Percentiles rank a stretch among this genome's conserved stretches.
Evolutionary conservation across 2,888 invertebrate genomes (phyloP).

Genomic region (Heteromyza rotundicornis): DNA sequence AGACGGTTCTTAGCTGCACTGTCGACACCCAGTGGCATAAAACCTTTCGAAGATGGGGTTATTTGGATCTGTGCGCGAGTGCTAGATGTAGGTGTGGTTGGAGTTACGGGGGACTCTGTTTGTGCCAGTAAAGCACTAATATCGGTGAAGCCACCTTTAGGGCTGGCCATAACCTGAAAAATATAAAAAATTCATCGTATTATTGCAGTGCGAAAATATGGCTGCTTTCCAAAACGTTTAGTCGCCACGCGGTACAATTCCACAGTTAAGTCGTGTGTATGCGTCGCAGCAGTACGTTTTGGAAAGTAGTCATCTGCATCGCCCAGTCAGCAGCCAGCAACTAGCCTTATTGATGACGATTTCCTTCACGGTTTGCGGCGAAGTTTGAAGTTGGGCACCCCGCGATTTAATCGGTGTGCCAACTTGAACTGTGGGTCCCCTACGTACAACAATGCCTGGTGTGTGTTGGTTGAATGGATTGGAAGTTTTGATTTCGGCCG

Average conservation of each 20-base stretch:
- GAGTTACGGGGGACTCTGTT: constrained; percentile 23
- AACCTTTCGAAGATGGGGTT: constrained; percentile 43
- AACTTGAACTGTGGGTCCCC: constrained; percentile 42
- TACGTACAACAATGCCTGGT: constrained; percentile 29
- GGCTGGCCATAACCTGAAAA: constrained; percentile 38
- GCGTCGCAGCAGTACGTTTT: too few relatives aligned
- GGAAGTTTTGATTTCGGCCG: constrained; percentile 10
- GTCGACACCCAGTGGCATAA: constrained; percentile 58
- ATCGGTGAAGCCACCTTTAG: constrained; percentile 43
- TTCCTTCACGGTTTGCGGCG: constrained; percentile 50
- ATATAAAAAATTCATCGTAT: not conserved
- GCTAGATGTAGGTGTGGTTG: constrained; percentile 24
- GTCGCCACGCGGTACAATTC: too few relatives aligned
- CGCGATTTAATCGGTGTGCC: constrained; percentile 23
- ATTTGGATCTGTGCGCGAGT: constrained; percentile 43
- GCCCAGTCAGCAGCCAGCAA: too few relatives aligned
- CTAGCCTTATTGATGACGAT: constrained; percentile 53
- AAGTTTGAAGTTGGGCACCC: constrained; percentile 18
- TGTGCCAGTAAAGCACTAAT: constrained; percentile 38
- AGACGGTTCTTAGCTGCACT: constrained; percentile 55
- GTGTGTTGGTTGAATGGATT: too few relatives aligned
- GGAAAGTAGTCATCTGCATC: too few relatives aligned
- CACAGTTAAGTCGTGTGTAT: too few relatives aligned
- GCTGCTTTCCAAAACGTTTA: too few relatives aligned
- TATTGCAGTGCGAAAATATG: too few relatives aligned